Percentiles rank a stretch among this genome's conserved stretches.
Evolutionary conservation across 2,113 vertebrate species (phyloP).

Genomic region (Alces alces): DNA sequence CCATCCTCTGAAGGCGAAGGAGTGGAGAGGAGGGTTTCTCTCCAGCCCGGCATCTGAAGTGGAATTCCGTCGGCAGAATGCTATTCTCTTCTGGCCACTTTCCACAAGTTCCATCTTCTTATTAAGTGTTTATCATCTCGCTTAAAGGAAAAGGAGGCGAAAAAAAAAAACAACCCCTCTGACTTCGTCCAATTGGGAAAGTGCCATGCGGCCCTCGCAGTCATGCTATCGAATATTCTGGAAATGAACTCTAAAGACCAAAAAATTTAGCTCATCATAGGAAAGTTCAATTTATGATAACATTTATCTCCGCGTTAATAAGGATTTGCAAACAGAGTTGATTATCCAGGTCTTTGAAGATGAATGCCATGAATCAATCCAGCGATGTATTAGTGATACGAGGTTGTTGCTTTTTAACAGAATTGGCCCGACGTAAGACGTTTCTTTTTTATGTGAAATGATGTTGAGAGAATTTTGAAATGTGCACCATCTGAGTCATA

Average conservation of each 20-base stretch:
- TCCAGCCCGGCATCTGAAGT: conserved; percentile 76
- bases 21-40: conserved; percentile 70
- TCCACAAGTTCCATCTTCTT: conserved; percentile 84
- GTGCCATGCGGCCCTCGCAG: conserved; percentile 68
- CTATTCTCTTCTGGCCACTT: conserved; percentile 76
- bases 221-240: conserved; percentile 77
- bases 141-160: conserved; percentile 66
- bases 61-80: conserved; percentile 76
- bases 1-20: conserved; percentile 71
- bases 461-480: conserved; percentile 67
- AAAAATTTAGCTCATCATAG: conserved; percentile 72
- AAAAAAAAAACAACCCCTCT: conserved; percentile 19
- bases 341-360: conserved; percentile 78
- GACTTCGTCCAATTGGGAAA: conserved; percentile 77
- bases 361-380: conserved; percentile 58
- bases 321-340: conserved; percentile 79
- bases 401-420: conserved; percentile 61
- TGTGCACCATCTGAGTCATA: conserved; percentile 67
- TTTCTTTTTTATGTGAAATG: conserved; percentile 72
- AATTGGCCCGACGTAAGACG: conserved; percentile 48
- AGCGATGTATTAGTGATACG: conserved; percentile 56
- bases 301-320: conserved; percentile 74
- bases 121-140: conserved; percentile 80
- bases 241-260: conserved; percentile 77
- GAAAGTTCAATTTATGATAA: conserved; percentile 79